phyloP scores from a whole-genome alignment of 2,797 vertebrate genomes.

The Myripristis jacobus region DNA sequence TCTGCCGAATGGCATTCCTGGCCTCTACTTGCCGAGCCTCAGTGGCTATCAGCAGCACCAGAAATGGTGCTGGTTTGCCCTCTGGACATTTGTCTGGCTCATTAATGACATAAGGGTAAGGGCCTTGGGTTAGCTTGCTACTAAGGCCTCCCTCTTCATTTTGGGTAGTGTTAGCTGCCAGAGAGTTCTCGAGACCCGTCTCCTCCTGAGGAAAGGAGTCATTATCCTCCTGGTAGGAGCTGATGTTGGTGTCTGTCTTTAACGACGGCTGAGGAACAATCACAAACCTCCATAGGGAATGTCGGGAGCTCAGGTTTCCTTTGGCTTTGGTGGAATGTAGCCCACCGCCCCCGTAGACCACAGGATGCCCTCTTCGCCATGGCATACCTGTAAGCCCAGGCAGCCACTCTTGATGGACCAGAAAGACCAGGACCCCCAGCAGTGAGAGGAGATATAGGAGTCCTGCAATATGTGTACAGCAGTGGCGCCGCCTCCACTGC shows the following conservation, averaged over 20 bases:
- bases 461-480: slow-evolving; percentile 87
- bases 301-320: slow-evolving; percentile 81
- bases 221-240: slow-evolving; percentile 78
- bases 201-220: slow-evolving; percentile 74
- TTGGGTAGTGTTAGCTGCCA: slow-evolving; percentile 86
- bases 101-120: slow-evolving; percentile 91
- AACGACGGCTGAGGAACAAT: slow-evolving; percentile 80
- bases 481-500: slow-evolving; percentile 87
- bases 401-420: slow-evolving; percentile 89
- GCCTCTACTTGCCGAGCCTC: slow-evolving; percentile 91
- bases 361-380: slow-evolving; percentile 84
- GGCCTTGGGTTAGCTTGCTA: slow-evolving; percentile 74
- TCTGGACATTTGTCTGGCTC: slow-evolving; percentile 90
- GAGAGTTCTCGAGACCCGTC: slow-evolving; percentile 78
- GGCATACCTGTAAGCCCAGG: slow-evolving; percentile 77
- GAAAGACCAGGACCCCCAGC: slow-evolving; percentile 88
- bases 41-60: slow-evolving; percentile 92
- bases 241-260: slow-evolving; percentile 77
- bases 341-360: slow-evolving; percentile 80
- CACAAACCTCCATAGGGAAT: slow-evolving; percentile 83
- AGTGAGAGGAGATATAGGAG: slow-evolving; percentile 87
- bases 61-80: slow-evolving; percentile 81
- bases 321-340: slow-evolving; percentile 80
- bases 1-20: slow-evolving; percentile 93
- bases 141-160: slow-evolving; percentile 78